Percentiles rank a stretch among this genome's conserved stretches.
phyloP scores from a whole-genome alignment of 2,888 invertebrate genomes.

The Hydriomena furcata region DNA sequence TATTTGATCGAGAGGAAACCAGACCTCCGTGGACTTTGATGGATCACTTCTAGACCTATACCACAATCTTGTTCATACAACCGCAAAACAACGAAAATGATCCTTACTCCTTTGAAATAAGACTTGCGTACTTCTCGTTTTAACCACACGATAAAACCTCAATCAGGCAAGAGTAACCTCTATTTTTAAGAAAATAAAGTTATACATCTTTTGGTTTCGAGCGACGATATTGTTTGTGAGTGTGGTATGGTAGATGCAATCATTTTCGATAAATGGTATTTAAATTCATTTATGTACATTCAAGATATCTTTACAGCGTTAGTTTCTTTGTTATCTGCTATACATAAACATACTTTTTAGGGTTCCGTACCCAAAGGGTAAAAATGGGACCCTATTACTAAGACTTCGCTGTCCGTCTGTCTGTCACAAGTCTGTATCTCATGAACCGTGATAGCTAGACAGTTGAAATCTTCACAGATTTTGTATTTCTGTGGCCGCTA shows the following conservation, averaged over 20 bases:
- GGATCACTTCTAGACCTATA: slow-evolving; percentile 45
- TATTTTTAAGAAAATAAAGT: slow-evolving; percentile 14
- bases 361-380: too few species aligned
- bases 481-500: too few species aligned
- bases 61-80: slow-evolving; percentile 26
- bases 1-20: slow-evolving; percentile 53
- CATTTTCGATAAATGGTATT: slow-evolving; percentile 36
- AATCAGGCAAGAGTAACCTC: slow-evolving; percentile 9
- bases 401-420: too few species aligned
- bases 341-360: too few species aligned
- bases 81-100: slow-evolving; percentile 2
- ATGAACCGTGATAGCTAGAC: too few species aligned
- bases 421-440: too few species aligned
- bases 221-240: slow-evolving; percentile 12
- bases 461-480: too few species aligned
- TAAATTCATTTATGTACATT: slow-evolving; percentile 30
- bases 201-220: slow-evolving; percentile 8
- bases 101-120: slow-evolving; percentile 15
- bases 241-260: slow-evolving; percentile 34
- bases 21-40: slow-evolving; percentile 49
- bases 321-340: too few species aligned
- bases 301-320: too few species aligned
- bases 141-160: background rate
- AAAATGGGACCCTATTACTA: too few species aligned
- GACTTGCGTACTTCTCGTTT: slow-evolving; percentile 6